Base-by-base conservation (phyloP, 2,113 vertebrate genomes). In the Gymnogyps californianus region DNA sequence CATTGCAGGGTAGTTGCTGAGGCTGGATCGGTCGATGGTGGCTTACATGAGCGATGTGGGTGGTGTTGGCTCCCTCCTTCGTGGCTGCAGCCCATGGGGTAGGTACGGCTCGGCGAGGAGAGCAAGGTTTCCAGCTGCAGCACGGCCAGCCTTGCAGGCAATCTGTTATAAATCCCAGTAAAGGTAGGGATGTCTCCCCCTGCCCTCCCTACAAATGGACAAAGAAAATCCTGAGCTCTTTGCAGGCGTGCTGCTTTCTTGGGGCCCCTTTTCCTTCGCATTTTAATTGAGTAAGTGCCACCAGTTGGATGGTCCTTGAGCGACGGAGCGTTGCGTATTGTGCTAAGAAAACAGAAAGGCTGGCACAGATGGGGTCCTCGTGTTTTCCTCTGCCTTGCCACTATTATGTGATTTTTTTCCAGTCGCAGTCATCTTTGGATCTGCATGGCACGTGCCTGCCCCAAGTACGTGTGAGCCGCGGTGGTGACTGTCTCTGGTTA, bases 1-100 rank as follows among this genome's bases (percentile, higher is more conserved):
- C 1, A 0, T 46, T 58, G 46, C 21, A 11, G 62, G 64, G n/a
- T 44, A 10, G 29, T 20, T 72, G 51, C 31, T 81, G 77, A 44
- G 54, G 59, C 18, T 89, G 77, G n/a, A 6, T 17, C 1, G 21
- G 65, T 64, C 1, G 3, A 2, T 40, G 64, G 44, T 40, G 22
- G 11, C 49, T 92, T n/a, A 25, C 1, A 0, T 29, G 77, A 16
- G 62, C 0, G 0, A 1, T 29, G 28, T 12, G 55, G 55, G 18
- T 87, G 77, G 13, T 55, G 34, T 19, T 66, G 70, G 44, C 40
- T 72, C 54, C 15, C 32, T 90, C 47, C 47, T 55, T 57, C 1
- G 0, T 54, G 71, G 15, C 55, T 54, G 38, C n/a, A 61, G 55
- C 67, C 81, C 29, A 1, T 15, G 32, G 71, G 57, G 29, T 32